Evolutionary conservation across 1,140 invertebrate genomes (phyloP).

Genomic region (Subanguina moxae): DNA sequence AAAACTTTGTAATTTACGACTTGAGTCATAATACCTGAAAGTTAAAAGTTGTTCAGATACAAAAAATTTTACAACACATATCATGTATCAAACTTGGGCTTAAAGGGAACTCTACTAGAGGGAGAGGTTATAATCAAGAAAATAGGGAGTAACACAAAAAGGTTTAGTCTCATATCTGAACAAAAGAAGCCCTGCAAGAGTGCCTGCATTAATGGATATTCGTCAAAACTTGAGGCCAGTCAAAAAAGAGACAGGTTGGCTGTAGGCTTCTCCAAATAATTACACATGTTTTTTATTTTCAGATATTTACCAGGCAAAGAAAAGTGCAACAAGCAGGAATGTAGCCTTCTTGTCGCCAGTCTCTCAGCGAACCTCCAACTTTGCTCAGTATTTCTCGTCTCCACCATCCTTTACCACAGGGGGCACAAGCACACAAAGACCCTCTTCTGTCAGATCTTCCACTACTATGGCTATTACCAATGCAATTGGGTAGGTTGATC

Average conservation of each 20-base stretch:
- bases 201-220: slow-evolving; percentile 18
- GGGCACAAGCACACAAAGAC: too few relatives aligned
- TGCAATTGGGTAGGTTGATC: not conserved
- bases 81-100: too few relatives aligned
- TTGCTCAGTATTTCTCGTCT: not conserved
- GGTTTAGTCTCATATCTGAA: not conserved
- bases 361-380: slow-evolving; percentile 4
- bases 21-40: too few relatives aligned
- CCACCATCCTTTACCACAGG: not conserved
- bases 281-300: not conserved
- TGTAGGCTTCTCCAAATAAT: not conserved
- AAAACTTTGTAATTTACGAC: too few relatives aligned
- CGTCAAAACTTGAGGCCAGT: slow-evolving; percentile 28
- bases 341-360: not conserved
- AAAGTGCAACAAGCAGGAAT: too few relatives aligned
- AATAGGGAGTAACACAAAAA: too few relatives aligned
- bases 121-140: too few relatives aligned
- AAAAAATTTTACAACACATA: not conserved
- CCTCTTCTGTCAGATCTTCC: not conserved
- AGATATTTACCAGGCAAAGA: not conserved
- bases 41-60: not conserved
- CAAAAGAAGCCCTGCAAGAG: slow-evolving; percentile 13
- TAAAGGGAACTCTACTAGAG: too few relatives aligned
- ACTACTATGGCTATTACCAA: slow-evolving; percentile 2
- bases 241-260: slow-evolving; percentile 17